These are phyloP conservation scores for Campoletis raptor DNA, from an alignment of 2,888 invertebrate species.

Conservation along the genomic window DNA sequence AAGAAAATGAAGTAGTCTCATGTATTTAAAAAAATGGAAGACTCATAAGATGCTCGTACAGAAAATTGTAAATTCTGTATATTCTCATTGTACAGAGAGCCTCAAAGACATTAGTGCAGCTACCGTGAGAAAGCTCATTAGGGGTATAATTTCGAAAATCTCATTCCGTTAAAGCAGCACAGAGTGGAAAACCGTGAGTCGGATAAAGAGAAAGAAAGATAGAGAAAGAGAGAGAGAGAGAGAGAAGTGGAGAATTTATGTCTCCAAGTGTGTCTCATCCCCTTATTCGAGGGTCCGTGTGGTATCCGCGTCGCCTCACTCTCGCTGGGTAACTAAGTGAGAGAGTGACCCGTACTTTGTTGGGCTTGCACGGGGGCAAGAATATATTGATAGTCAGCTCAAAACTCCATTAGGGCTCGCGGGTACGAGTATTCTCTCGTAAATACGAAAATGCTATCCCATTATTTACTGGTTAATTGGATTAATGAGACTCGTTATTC, in stretches of 20 bases:
- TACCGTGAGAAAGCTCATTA: constrained; percentile 30
- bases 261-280: constrained; percentile 68
- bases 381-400: constrained; percentile 85
- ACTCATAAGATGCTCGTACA: not conserved
- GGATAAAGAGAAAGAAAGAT: constrained; percentile 30
- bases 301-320: constrained; percentile 61
- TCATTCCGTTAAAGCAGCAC: constrained; percentile 40
- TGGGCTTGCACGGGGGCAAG: constrained; percentile 73
- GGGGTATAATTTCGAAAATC: constrained; percentile 61
- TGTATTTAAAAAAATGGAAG: not conserved
- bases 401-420: constrained; percentile 84
- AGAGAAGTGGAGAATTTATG: constrained; percentile 74
- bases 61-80: not conserved
- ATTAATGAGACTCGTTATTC: constrained; percentile 85
- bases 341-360: constrained; percentile 84
- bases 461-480: constrained; percentile 85
- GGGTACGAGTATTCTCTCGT: constrained; percentile 82
- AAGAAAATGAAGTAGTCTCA: not conserved
- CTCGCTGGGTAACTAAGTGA: constrained; percentile 80
- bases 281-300: constrained; percentile 62
- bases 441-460: constrained; percentile 85
- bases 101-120: constrained; percentile 21
- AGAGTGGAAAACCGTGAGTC: constrained; percentile 1
- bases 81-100: not conserved
- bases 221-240: constrained; percentile 43